phyloP scores from a whole-genome alignment of 1,140 invertebrate genomes.

The Panagrolaimus sp. region DNA sequence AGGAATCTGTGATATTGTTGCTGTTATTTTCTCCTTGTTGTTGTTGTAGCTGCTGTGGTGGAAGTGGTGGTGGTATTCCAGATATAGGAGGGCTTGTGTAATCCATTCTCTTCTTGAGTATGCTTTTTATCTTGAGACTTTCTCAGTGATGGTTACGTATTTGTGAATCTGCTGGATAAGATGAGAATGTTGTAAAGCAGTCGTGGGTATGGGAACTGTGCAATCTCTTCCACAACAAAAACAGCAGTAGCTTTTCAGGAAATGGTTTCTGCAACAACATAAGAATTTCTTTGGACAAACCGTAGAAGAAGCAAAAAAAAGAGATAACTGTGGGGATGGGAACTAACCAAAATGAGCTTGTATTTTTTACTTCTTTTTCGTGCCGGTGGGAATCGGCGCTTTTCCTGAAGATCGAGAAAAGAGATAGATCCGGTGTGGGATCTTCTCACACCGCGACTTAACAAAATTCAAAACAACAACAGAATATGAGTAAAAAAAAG shows the following conservation, averaged over 20 bases:
- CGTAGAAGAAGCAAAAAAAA: conserved; percentile 1
- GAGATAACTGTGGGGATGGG: conserved; percentile 18
- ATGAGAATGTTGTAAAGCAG: neutral
- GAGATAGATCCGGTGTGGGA: conserved; percentile 16
- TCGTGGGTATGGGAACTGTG: conserved; percentile 18
- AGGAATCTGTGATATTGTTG: no score
- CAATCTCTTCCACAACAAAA: neutral
- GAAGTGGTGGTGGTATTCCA: neutral
- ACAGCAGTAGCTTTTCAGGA: no score
- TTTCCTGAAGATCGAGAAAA: conserved; percentile 15
- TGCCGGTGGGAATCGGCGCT: conserved; percentile 15
- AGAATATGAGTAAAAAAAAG: neutral
- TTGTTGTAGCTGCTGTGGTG: neutral
- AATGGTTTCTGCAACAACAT: conserved; percentile 14
- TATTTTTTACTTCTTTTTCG: neutral
- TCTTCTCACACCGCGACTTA: conserved; percentile 17
- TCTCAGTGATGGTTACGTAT: no score
- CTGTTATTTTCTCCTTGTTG: no score
- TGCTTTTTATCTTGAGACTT: no score
- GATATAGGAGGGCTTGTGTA: conserved; percentile 13
- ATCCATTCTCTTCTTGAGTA: conserved; percentile 3
- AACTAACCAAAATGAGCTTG: conserved; percentile 1
- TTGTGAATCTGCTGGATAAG: no score
- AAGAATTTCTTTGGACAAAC: neutral
- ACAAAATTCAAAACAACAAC: conserved; percentile 1